Evolutionary conservation across 2,888 invertebrate species (phyloP), one percentile per base, ranked within the genome.

Genomic region (Metacarcinus magister): DNA sequence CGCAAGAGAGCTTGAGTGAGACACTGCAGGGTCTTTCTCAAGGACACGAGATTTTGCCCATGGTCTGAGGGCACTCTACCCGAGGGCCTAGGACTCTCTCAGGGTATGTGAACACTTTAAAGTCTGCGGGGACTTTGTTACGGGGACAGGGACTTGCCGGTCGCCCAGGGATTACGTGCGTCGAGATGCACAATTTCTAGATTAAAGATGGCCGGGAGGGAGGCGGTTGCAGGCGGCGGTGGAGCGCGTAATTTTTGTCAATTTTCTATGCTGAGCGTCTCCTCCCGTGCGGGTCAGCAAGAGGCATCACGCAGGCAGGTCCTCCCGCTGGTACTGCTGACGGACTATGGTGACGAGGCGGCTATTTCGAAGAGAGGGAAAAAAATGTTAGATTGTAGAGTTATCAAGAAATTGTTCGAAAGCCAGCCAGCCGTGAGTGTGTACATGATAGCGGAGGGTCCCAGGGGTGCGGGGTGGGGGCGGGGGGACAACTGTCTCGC

Each of bases 151-250:
- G 13, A 28, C 60, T 60, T 39, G 32, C 60, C 32, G 60, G 46
- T 60, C 48, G 92, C 48, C 82, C 82, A 67, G 92, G 92, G 92
- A 93, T 93, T 60, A 93, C 93, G 93, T 93, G 93, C 93, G 60
- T 67, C 93, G 93, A 93, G 93, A 93, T 60, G 60, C 93, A 93
- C 93, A 93, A 93, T 93, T 93, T 60, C 93, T 93, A 93, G 93
- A 93, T 93, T 93, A 93, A 93, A 93, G 60, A 93, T 93, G 93
- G 93, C 93, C 67, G 93, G 93, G 67, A 93, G 44, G 82, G 82
- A 82, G 82, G 82, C 28, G 93, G 93, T 93, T 93, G 93, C 93
- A 93, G 93, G 93, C 93, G 32, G 39, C 67, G 93, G 39, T 60
- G 93, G 23, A 39, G 39, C 39, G 32, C 93, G 44, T 60, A 93